Evolutionary conservation across 2,888 invertebrate genomes (phyloP), one percentile per base, ranked within the genome.

Genomic region (Acrobasis suavella): DNA sequence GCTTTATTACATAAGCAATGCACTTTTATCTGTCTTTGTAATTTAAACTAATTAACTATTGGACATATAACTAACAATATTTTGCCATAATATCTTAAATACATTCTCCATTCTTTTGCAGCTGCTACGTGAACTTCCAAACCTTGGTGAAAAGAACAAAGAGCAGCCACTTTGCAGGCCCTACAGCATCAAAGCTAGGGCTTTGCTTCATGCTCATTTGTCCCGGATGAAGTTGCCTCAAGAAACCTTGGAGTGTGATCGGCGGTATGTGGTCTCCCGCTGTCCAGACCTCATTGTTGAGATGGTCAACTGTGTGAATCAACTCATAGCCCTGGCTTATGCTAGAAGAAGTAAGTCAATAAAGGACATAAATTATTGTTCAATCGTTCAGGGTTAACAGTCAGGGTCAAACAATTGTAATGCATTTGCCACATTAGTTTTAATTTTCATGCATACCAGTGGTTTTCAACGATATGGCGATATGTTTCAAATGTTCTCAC

Each of bases 221-320:
- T 94, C 96, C n/a, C 95, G 99, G 58, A 94, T 99, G 79, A 90
- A 94, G 2, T 85, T 98, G 17, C 96, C 96, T 73, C 94, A 94
- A 0, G 93, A 95, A 60, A 97, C 97, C 0, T 88, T 98, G 59
- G 98, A 98, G 77, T 94, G 95, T 80, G 98, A 98, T 92, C 93
- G 96, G 51, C 95, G 96, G 74, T 96, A 96, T 76, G 94, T 97
- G 62, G 95, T 97, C 56, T 96, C 96, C 71, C 98, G 98, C 83
- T 97, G 97, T 83, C 98, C 99, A 0, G 98, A 98, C 85, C 94
- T 99, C 52, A 96, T 99, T 62, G 97, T 98, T 75, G 99, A 99
- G 91, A 98, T 99, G 97, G 97, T 99, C 62, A 97, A 97, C 79
- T 98, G 98, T 83, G 96, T 98, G 14, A 97, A 98, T 79, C 98